Percentiles rank a stretch among this genome's conserved stretches.
These are phyloP conservation scores for Calliopsis andreniformis DNA, from an alignment of 1,140 invertebrate species.

Conservation along the genomic window DNA sequence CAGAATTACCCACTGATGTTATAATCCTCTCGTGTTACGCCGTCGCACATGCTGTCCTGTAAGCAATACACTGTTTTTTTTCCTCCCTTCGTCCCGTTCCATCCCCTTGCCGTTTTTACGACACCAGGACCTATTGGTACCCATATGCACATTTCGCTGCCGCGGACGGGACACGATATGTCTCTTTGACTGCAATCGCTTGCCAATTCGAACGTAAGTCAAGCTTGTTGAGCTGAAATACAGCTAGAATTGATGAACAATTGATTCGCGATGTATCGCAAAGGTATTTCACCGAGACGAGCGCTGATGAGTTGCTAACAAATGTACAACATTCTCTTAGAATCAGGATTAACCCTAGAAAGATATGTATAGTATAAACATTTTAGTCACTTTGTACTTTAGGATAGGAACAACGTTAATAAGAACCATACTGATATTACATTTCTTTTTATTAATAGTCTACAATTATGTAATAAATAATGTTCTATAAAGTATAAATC, in stretches of 20 bases:
- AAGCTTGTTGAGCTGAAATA: slow-evolving; percentile 8
- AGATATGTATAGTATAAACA: too few relatives aligned
- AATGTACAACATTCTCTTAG: slow-evolving; percentile 5
- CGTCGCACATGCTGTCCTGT: slow-evolving; percentile 76
- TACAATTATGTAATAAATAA: too few relatives aligned
- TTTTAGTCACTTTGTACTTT: too few relatives aligned
- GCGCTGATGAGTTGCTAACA: neutral
- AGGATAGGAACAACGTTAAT: too few relatives aligned
- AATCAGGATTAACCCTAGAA: too few relatives aligned
- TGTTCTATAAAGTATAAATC: too few relatives aligned
- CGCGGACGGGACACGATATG: slow-evolving; percentile 16
- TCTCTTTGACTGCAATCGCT: neutral
- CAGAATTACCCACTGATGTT: slow-evolving; percentile 80
- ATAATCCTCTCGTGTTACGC: slow-evolving; percentile 82
- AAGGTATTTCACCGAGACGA: neutral
- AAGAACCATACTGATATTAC: too few relatives aligned
- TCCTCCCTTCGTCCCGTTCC: slow-evolving; percentile 14
- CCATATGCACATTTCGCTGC: slow-evolving; percentile 69
- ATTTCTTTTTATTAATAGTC: too few relatives aligned
- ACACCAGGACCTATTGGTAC: slow-evolving; percentile 48
- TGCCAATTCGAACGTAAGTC: slow-evolving; percentile 2
- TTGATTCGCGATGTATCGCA: neutral
- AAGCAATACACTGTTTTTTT: slow-evolving; percentile 74
- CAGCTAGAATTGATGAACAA: slow-evolving; percentile 13
- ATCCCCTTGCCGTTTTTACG: slow-evolving; percentile 5